Percentiles rank a stretch among this genome's conserved stretches.
These are phyloP conservation scores for Andricus grossulariae DNA, from an alignment of 1,140 invertebrate genomes.

Conservation along the genomic window DNA sequence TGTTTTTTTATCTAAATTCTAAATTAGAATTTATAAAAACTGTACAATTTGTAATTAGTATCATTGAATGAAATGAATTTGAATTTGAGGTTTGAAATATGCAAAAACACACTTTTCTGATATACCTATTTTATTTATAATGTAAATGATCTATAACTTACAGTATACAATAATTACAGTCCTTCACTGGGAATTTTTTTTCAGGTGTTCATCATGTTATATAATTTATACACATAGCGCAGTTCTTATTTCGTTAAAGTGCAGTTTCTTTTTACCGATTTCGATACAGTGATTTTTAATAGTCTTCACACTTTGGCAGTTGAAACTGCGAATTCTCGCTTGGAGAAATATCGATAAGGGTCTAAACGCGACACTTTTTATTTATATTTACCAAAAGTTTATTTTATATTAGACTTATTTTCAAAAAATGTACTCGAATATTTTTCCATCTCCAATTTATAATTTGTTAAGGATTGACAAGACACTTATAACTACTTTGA, in stretches of 20 bases:
- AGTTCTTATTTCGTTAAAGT: background rate
- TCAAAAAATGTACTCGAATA: background rate
- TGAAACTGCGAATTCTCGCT: background rate
- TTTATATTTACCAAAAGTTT: background rate
- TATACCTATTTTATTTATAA: constrained; percentile 18
- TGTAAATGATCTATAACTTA: background rate
- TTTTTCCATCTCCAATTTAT: constrained; percentile 27
- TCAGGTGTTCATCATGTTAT: background rate
- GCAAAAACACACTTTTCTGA: background rate
- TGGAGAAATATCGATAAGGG: background rate
- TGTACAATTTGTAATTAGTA: no score
- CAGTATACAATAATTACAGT: constrained; percentile 31
- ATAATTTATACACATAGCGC: constrained; percentile 14
- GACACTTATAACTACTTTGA: constrained; percentile 20
- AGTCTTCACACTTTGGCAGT: constrained; percentile 6
- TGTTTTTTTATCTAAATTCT: no score
- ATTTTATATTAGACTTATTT: background rate
- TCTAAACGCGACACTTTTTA: constrained; percentile 20
- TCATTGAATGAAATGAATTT: no score
- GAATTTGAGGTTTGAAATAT: no score
- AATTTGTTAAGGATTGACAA: constrained; percentile 1
- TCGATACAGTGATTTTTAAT: constrained; percentile 10
- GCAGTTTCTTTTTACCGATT: background rate
- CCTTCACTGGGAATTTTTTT: background rate
- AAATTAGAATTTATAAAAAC: no score